Evolutionary conservation across 2,113 vertebrate species (phyloP).

Genomic region (Peromyscus leucopus): DNA sequence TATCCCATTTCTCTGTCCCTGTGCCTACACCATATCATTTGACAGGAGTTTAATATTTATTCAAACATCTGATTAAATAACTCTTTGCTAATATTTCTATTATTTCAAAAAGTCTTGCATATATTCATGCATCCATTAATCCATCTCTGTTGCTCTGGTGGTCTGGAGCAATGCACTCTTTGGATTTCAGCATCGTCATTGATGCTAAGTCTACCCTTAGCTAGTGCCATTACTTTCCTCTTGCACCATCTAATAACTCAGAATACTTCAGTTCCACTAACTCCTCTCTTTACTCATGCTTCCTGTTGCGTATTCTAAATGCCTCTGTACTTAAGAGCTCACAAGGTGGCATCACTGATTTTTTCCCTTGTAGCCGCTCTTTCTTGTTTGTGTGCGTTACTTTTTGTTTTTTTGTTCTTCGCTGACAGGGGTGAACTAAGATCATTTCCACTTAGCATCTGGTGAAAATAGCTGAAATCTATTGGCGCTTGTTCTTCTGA

Average conservation of each 20-base stretch:
- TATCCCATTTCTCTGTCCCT: neutral
- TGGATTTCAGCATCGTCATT: neutral
- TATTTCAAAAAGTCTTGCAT: neutral
- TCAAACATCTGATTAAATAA: neutral
- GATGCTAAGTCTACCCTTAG: neutral
- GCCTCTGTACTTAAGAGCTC: neutral
- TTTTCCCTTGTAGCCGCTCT: neutral
- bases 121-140: neutral
- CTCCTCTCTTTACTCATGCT: neutral
- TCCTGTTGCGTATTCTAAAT: neutral
- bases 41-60: neutral
- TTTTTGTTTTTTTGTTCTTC: neutral
- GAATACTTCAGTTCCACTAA: neutral
- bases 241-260: neutral
- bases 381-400: neutral
- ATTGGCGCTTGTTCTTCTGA: neutral
- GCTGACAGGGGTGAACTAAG: neutral
- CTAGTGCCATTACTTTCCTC: neutral
- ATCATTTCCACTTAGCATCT: slow-evolving; percentile 5
- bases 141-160: neutral
- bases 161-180: neutral
- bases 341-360: neutral
- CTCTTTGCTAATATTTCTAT: neutral
- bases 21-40: neutral
- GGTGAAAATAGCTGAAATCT: neutral